Conservation (phyloP, 2,113 vertebrate species). For the Camelus dromedarius region DNA sequence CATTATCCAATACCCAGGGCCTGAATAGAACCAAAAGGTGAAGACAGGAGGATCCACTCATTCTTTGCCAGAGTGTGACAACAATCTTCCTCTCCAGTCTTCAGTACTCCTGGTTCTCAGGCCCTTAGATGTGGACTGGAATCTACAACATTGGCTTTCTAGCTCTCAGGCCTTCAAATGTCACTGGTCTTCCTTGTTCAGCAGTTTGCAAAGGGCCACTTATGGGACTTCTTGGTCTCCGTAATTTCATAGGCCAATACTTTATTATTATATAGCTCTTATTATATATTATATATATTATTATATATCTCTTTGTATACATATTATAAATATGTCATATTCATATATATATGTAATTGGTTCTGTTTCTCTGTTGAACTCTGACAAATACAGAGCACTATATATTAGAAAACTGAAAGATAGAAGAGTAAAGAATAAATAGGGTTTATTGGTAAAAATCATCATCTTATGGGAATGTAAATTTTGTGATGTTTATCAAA, state of each 20-base stretch:
- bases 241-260: not conserved
- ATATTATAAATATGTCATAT: not conserved
- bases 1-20: not conserved
- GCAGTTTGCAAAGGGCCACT: not conserved
- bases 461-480: not conserved
- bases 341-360: not conserved
- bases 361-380: not conserved
- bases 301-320: not conserved
- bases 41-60: not conserved
- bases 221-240: not conserved
- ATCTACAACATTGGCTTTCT: not conserved
- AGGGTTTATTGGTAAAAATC: not conserved
- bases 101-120: not conserved
- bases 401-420: not conserved
- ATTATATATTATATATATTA: too few relatives aligned
- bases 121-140: not conserved
- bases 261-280: too few relatives aligned
- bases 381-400: not conserved
- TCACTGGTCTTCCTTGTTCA: not conserved
- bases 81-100: too few relatives aligned
- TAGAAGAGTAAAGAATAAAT: not conserved
- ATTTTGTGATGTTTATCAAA: not conserved
- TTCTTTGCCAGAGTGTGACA: not conserved
- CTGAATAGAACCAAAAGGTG: not conserved
- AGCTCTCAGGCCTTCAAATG: not conserved